Base-by-base conservation (phyloP, 2,797 vertebrate genomes). In the Sebastes trivittatus region DNA sequence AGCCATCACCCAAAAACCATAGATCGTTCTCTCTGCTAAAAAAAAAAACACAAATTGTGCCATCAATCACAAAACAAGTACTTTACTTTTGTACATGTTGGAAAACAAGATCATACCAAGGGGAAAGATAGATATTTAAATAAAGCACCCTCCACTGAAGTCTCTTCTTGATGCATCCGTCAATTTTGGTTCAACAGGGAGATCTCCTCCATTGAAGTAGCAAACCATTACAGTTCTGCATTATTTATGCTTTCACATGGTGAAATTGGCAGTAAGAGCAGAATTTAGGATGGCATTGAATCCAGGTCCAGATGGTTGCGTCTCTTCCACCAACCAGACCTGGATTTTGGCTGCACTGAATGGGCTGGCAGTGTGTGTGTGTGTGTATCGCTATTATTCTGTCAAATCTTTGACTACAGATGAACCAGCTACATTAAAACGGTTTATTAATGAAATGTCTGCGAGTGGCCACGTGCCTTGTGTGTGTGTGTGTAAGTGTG, bases 281-380 rank as follows among this genome's bases (percentile, higher is more conserved):
- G 42, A 72, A 72, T 61, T 11, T 11, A 64, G 78, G 63, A 56
- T 70, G 34, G 34, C 23, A 13, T 8, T 54, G 61, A 32, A 22
- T 62, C 46, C 65, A 55, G 30, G 60, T 29, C 38, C 72, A 86
- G 74, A 75, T 71, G 78, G 62, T 55, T 42, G n/a, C 6, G 3
- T 72, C 23, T 78, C 52, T 20, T 64, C 30, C 59, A 46, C 20
- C 72, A 63, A 7, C 30, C 74, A 74, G 70, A 78, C 55, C 64
- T 69, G 78, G 18, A 61, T 29, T 36, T 54, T 71, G 83, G 83
- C 73, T 64, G 58, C 32, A 22, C 5, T 64, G 18, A 69, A 69
- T 64, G 54, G 73, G 60, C 32, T 75, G 76, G 38, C 60, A 5
- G 34, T 14, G 5, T 3, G 59, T 27, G 68, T 27, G 68, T 27